Evolutionary conservation across 2,113 vertebrate genomes (phyloP).

Genomic region (Raphicerus campestris): DNA sequence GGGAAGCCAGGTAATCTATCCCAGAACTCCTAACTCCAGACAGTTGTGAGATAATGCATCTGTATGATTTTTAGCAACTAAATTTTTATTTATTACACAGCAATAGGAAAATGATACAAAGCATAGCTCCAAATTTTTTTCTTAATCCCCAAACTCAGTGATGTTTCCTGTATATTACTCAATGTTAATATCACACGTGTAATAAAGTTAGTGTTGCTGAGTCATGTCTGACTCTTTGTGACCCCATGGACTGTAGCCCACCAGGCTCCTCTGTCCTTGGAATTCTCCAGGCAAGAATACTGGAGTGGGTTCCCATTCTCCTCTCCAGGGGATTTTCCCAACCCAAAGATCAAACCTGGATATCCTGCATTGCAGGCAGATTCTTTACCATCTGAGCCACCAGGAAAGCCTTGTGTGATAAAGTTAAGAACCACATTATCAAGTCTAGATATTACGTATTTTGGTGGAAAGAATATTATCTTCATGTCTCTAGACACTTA

Average conservation of each 20-base stretch:
- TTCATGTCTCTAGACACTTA: not conserved
- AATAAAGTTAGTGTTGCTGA: not conserved
- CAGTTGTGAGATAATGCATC: not conserved
- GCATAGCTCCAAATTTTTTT: not conserved
- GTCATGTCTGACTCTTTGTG: not conserved
- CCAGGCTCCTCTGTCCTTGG: not conserved
- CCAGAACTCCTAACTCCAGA: not conserved
- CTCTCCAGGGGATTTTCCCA: not conserved
- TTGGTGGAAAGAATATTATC: not conserved
- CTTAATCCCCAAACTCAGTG: not conserved
- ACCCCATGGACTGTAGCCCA: not conserved
- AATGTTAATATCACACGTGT: not conserved
- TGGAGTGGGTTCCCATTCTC: not conserved
- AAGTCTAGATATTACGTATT: not conserved
- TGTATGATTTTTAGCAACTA: not conserved
- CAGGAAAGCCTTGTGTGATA: not conserved
- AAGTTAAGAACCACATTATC: not conserved
- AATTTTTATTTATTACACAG: not conserved
- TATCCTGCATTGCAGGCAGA: not conserved
- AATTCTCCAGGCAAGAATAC: not conserved
- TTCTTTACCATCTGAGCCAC: not conserved
- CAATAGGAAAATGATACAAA: not conserved
- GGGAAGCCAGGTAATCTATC: not conserved
- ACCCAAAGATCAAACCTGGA: not conserved
- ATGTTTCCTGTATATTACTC: not conserved